Evolutionary conservation across 2,113 vertebrate species (phyloP).

Genomic region (Damaliscus lunatus): DNA sequence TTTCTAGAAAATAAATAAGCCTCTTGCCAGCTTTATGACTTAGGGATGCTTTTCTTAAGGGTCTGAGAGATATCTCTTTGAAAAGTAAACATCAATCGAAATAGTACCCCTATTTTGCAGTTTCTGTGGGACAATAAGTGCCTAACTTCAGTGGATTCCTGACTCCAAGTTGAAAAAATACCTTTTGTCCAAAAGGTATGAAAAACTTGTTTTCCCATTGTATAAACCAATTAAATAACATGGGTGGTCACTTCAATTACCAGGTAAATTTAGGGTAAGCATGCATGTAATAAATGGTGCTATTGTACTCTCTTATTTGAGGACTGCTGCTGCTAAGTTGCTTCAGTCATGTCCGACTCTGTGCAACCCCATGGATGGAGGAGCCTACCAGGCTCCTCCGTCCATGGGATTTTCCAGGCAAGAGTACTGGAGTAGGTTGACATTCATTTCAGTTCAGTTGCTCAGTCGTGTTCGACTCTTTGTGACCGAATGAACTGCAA

Average conservation of each 20-base stretch:
- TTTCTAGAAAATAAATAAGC: neutral
- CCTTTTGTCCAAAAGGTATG: neutral
- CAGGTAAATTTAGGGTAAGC: constrained; percentile 3
- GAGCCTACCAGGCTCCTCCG: too few relatives aligned
- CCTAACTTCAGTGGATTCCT: neutral
- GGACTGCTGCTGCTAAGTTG: neutral
- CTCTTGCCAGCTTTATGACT: neutral
- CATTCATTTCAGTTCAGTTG: too few relatives aligned
- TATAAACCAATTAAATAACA: neutral
- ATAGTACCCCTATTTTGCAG: neutral
- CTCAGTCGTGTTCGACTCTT: too few relatives aligned
- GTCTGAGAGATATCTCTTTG: neutral
- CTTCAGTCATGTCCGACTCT: too few relatives aligned
- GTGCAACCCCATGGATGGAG: too few relatives aligned
- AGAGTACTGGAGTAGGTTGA: too few relatives aligned
- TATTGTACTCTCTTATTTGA: neutral
- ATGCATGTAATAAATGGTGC: neutral
- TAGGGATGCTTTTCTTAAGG: neutral
- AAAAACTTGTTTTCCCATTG: neutral
- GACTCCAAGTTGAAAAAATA: neutral
- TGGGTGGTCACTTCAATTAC: neutral
- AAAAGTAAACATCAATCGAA: neutral
- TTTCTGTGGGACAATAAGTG: neutral
- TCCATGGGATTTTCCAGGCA: too few relatives aligned
- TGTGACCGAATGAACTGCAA: rapidly evolving